Percentiles rank a stretch among this genome's conserved stretches.
These are phyloP conservation scores for Elmis aenea DNA, from an alignment of 2,888 invertebrate species.

Conservation along the genomic window DNA sequence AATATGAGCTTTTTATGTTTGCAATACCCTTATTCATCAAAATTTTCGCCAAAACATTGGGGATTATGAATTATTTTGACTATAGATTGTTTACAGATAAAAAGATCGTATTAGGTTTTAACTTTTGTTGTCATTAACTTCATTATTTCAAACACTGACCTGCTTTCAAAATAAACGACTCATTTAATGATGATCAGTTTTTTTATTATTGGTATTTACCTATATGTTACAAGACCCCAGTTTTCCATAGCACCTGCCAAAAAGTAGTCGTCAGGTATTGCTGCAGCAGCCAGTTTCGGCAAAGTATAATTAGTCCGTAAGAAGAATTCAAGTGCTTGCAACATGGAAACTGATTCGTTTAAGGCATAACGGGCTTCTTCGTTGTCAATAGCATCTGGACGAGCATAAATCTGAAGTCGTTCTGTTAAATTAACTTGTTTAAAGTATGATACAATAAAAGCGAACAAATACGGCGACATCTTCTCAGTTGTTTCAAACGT, in stretches of 20 bases:
- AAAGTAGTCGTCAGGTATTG: slow-evolving; percentile 67
- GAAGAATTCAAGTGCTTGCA: slow-evolving; percentile 34
- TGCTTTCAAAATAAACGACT: no score
- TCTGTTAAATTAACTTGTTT: slow-evolving; percentile 21
- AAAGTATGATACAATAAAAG: slow-evolving; percentile 73
- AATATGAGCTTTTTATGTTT: no score
- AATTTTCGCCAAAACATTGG: no score
- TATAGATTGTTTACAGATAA: no score
- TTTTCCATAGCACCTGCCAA: slow-evolving; percentile 85
- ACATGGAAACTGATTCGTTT: neutral
- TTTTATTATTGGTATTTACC: slow-evolving; percentile 39
- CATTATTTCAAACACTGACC: no score
- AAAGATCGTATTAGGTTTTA: no score
- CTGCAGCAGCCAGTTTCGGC: slow-evolving; percentile 70
- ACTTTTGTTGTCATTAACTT: no score
- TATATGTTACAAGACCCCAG: slow-evolving; percentile 80
- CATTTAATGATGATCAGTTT: neutral
- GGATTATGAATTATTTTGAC: no score
- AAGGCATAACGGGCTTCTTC: neutral
- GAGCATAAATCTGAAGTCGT: slow-evolving; percentile 14
- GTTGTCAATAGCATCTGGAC: slow-evolving; percentile 20
- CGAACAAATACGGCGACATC: slow-evolving; percentile 78
- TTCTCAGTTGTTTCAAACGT: slow-evolving; percentile 42
- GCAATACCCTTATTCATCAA: no score
- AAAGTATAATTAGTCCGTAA: neutral